A percentile compares a stretch with the other conserved stretches of the same genome.
phyloP scores from a whole-genome alignment of 2,797 vertebrate species.

The Trachops cirrhosus region DNA sequence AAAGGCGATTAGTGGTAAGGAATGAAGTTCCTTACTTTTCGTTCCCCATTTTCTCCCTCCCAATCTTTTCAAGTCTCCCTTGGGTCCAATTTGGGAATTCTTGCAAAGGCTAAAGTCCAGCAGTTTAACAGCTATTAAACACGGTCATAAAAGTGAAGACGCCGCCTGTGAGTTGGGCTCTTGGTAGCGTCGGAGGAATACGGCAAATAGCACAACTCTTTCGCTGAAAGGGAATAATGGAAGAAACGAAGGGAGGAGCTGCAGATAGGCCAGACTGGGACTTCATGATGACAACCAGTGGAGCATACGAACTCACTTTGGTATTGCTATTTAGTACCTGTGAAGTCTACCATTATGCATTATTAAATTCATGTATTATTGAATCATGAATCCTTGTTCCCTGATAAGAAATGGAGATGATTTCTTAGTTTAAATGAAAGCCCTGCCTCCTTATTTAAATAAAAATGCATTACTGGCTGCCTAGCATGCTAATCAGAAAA shows the following conservation, averaged over 20 bases:
- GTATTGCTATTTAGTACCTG: conserved; percentile 86
- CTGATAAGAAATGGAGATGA: conserved; percentile 86
- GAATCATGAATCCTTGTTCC: conserved; percentile 85
- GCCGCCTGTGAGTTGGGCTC: conserved; percentile 14
- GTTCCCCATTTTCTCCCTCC: conserved; percentile 39
- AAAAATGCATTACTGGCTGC: conserved; percentile 85
- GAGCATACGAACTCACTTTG: conserved; percentile 80
- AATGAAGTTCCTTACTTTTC: conserved; percentile 40
- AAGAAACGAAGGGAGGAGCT: background rate
- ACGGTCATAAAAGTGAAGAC: conserved; percentile 71
- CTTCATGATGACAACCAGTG: conserved; percentile 33
- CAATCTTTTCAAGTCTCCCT: conserved; percentile 63
- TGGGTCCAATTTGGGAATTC: conserved; percentile 70
- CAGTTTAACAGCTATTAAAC: conserved; percentile 79
- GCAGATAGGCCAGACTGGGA: conserved; percentile 33
- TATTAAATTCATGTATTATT: conserved; percentile 91
- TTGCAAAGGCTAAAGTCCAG: conserved; percentile 73
- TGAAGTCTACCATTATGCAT: conserved; percentile 85
- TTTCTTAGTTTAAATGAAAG: conserved; percentile 88
- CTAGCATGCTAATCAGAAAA: conserved; percentile 91
- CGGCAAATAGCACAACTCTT: conserved; percentile 26
- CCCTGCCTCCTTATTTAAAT: conserved; percentile 86
- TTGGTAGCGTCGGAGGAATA: conserved; percentile 45
- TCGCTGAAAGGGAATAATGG: conserved; percentile 39
- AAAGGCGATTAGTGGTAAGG: conserved; percentile 49